Percentiles rank a stretch among this genome's conserved stretches.
phyloP scores from a whole-genome alignment of 2,888 invertebrate genomes.

The Acleris cristana region DNA sequence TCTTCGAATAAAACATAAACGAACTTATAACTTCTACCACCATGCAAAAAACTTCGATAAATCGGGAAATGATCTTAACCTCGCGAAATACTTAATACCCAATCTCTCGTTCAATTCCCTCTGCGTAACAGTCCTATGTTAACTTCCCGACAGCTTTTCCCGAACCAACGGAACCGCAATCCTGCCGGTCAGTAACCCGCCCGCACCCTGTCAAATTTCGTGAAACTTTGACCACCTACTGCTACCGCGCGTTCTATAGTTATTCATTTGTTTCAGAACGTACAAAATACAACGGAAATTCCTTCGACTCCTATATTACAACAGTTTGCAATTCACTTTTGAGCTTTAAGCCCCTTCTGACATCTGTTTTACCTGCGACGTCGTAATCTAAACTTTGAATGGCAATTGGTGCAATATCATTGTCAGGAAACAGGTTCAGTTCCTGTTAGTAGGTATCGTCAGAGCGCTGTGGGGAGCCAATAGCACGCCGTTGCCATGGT shows the following conservation, averaged over 20 bases:
- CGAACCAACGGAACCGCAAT: conserved; percentile 14
- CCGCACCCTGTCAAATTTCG: conserved; percentile 19
- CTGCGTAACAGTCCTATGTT: conserved; percentile 8
- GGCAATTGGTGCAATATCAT: conserved; percentile 43
- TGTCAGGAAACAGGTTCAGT: conserved; percentile 48
- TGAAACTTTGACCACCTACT: conserved; percentile 1
- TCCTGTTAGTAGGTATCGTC: conserved; percentile 53
- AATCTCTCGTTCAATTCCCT: conserved; percentile 9
- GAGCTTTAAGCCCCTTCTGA: conserved; percentile 27
- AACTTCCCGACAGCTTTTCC: conserved; percentile 21
- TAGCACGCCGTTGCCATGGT: conserved; percentile 75
- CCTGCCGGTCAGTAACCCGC: conserved; percentile 14
- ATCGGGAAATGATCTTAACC: too few species aligned
- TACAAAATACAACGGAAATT: conserved; percentile 4
- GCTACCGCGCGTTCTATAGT: not conserved
- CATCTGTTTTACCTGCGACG: conserved; percentile 36
- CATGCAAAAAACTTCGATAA: too few species aligned
- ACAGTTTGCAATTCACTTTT: conserved; percentile 31
- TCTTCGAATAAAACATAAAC: too few species aligned
- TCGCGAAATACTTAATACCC: not conserved
- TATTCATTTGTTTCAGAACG: not conserved
- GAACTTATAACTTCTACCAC: too few species aligned
- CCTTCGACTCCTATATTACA: not conserved
- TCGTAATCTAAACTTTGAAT: conserved; percentile 40
- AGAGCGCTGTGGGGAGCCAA: conserved; percentile 75